Evolutionary conservation across 2,113 vertebrate genomes (phyloP).

Genomic region (Perccottus glenii): DNA sequence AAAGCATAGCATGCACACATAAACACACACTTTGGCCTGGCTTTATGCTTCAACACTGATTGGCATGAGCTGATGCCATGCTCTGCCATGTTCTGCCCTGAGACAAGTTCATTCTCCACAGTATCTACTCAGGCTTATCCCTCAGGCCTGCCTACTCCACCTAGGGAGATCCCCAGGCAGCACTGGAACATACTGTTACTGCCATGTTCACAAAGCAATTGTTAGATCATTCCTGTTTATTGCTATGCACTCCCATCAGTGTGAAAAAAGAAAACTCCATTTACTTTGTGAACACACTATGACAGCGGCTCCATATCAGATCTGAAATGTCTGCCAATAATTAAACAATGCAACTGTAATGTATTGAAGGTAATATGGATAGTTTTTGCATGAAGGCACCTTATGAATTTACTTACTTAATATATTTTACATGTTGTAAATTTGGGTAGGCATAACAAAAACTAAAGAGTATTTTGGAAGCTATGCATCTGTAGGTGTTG

Average conservation of each 20-base stretch:
- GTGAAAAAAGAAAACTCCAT: constrained; percentile 74
- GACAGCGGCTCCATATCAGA: constrained; percentile 20
- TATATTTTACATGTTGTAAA: too few species aligned
- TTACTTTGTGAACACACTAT: constrained; percentile 72
- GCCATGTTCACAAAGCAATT: constrained; percentile 86
- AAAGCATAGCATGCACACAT: constrained; percentile 39
- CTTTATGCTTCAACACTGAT: constrained; percentile 41
- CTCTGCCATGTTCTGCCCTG: constrained; percentile 54
- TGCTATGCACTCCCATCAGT: constrained; percentile 80
- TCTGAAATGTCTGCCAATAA: constrained; percentile 4
- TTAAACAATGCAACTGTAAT: too few species aligned
- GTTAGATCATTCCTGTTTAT: constrained; percentile 94
- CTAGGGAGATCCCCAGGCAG: constrained; percentile 83
- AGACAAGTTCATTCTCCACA: constrained; percentile 30
- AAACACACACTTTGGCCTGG: constrained; percentile 29
- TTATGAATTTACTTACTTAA: too few species aligned
- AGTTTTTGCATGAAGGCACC: too few species aligned
- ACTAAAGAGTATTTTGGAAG: too few species aligned
- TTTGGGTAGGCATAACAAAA: too few species aligned
- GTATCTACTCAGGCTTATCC: constrained; percentile 29
- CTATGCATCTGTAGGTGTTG: too few species aligned
- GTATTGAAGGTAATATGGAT: too few species aligned
- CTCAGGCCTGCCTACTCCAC: constrained; percentile 77
- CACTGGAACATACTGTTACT: constrained; percentile 93
- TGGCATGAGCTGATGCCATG: constrained; percentile 72